Evolutionary conservation across 1,140 invertebrate species (phyloP), one percentile per base, ranked within the genome.

Genomic region (Dendroctonus valens): DNA sequence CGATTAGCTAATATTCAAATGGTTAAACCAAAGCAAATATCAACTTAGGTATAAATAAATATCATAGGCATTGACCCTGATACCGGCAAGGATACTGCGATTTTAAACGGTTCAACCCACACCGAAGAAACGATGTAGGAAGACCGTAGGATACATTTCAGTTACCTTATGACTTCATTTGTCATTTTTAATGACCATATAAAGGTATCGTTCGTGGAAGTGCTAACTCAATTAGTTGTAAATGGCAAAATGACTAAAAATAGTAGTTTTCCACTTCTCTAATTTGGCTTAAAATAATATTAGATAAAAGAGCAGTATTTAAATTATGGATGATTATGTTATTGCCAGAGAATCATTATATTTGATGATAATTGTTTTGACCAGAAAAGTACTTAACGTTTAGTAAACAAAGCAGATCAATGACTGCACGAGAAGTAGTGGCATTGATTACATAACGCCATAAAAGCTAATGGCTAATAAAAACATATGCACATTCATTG

Each of bases 91-190:
- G 61, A 54, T 63, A 54, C 41, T 55, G 61, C 39, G 61, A 55
- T 46, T 63, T 63, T 63, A 54, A 61, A 63, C 51, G 40, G 41
- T 46, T n/a, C 61, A 9, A 39, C 61, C 61, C 51, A 63, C 61
- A 46, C 44, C 11, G 41, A 55, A 63, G 61, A 54, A 55, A 44
- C 48, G 9, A 49, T 15, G 63, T 58, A 65, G 63, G 53, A 58
- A 58, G 63, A 49, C 50, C 51, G 63, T 65, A 52, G 63, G 63
- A 57, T 52, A 65, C 54, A 42, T 57, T 65, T 65, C 53, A 58
- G 53, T 58, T 58, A 65, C 53, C 63, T 65, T 65, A 65, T 65
- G 63, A 65, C 63, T 65, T 65, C 63, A 65, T 65, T 65, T 65
- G 54, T 65, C 63, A 65, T 65, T 65, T 58, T 65, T 65, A 58